A percentile compares a stretch with the other conserved stretches of the same genome.
Evolutionary conservation across 92 coral and sea anemone species (phyloP).

Genomic region (Phenganax marumi): DNA sequence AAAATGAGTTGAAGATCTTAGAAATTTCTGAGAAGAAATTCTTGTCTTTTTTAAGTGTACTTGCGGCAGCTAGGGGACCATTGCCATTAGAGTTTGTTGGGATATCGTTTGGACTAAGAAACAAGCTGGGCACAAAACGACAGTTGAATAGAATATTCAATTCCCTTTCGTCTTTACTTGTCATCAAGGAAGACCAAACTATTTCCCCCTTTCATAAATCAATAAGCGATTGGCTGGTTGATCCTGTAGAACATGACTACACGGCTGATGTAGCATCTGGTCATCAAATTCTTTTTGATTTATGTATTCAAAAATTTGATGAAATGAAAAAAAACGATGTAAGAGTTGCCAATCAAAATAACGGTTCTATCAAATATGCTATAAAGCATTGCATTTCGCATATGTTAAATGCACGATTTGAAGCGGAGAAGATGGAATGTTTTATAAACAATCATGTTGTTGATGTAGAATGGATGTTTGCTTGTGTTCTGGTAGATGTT

Average conservation of each 20-base stretch:
- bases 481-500: too few species aligned
- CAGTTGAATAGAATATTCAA: too few species aligned
- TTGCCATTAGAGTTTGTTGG: constrained; percentile 57
- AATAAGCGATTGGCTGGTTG: too few species aligned
- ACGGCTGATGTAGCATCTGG: constrained; percentile 51
- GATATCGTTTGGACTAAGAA: neutral
- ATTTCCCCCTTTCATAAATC: constrained; percentile 68
- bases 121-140: neutral
- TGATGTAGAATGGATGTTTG: neutral
- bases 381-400: constrained; percentile 58
- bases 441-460: too few species aligned
- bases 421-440: constrained; percentile 17
- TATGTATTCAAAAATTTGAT: constrained; percentile 31
- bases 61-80: constrained; percentile 58
- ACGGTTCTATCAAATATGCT: constrained; percentile 53
- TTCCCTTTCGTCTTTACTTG: too few species aligned
- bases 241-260: constrained; percentile 47
- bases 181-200: constrained; percentile 40
- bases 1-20: constrained; percentile 11
- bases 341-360: neutral
- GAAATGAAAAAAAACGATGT: constrained; percentile 7
- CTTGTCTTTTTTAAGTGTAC: too few species aligned
- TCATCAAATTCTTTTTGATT: constrained; percentile 50
- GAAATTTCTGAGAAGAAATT: constrained; percentile 22
- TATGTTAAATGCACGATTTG: constrained; percentile 24